These are phyloP conservation scores for Neotragus moschatus DNA, from an alignment of 2,113 vertebrate genomes.

Conservation along the genomic window DNA sequence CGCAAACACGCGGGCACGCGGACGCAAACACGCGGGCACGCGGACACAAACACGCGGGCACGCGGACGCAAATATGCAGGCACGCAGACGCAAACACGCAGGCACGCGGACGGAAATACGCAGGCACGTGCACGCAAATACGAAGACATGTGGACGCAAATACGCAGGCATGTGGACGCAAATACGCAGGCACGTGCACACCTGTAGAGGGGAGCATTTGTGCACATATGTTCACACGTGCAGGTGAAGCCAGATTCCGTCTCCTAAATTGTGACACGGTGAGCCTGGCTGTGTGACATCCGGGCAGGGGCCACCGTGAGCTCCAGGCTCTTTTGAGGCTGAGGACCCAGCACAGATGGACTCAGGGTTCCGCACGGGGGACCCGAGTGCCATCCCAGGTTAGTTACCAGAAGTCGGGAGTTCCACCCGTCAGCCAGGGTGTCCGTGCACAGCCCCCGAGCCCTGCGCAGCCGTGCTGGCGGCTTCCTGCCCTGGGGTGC, in stretches of 20 bases:
- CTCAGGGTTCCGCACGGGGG: too few relatives aligned
- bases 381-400: accelerated
- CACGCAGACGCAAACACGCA: too few relatives aligned
- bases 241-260: too few relatives aligned
- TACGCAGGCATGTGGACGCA: too few relatives aligned
- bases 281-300: too few relatives aligned
- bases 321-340: neutral
- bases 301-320: neutral
- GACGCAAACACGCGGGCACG: too few relatives aligned
- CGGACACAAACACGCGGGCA: too few relatives aligned
- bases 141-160: too few relatives aligned
- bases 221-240: accelerated
- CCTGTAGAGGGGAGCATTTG: neutral
- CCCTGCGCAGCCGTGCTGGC: accelerated
- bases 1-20: too few relatives aligned
- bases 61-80: too few relatives aligned
- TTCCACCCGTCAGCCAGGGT: accelerated
- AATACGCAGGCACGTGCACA: too few relatives aligned
- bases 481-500: accelerated
- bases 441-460: accelerated
- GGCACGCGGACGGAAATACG: accelerated
- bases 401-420: neutral
- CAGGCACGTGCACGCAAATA: accelerated
- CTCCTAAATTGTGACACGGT: too few relatives aligned
- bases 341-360: neutral